A percentile compares a stretch with the other conserved stretches of the same genome.
Conservation (phyloP, 2,888 invertebrate species). For the Pharmacophagus antenor region DNA sequence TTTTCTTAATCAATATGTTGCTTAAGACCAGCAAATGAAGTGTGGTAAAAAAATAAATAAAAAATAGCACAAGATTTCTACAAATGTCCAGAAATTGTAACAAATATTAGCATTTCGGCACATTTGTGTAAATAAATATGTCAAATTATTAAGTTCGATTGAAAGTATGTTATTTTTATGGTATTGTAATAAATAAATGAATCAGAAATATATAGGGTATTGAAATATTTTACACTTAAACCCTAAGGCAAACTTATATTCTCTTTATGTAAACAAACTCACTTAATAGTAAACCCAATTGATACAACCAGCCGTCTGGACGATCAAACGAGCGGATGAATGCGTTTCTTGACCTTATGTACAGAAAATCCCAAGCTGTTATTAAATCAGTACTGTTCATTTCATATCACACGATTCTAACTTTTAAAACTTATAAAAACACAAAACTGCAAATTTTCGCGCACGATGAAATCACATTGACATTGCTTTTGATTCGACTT, state of each 20-base stretch:
- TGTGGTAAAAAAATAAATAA: not conserved
- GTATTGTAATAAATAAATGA: no score
- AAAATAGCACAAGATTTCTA: no score
- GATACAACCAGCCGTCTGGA: slow-evolving; percentile 56
- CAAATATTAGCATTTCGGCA: no score
- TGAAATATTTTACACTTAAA: no score
- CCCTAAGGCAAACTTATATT: no score
- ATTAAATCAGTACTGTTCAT: slow-evolving; percentile 43
- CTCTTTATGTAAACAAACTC: slow-evolving; percentile 39
- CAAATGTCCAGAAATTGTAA: no score
- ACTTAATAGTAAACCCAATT: slow-evolving; percentile 47
- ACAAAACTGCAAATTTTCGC: slow-evolving; percentile 35
- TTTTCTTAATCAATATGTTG: not conserved
- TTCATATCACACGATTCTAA: slow-evolving; percentile 26
- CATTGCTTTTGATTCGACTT: slow-evolving; percentile 36
- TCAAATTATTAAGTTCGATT: no score
- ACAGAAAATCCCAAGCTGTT: slow-evolving; percentile 47
- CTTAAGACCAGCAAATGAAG: not conserved
- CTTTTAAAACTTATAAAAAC: slow-evolving; percentile 37
- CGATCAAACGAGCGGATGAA: slow-evolving; percentile 61
- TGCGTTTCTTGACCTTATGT: slow-evolving; percentile 53
- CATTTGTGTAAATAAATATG: no score
- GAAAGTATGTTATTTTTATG: no score
- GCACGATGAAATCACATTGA: slow-evolving; percentile 34
- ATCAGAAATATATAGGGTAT: no score